Conservation (phyloP, 2,888 invertebrate genomes). For the Lithophane semibrunnea region DNA sequence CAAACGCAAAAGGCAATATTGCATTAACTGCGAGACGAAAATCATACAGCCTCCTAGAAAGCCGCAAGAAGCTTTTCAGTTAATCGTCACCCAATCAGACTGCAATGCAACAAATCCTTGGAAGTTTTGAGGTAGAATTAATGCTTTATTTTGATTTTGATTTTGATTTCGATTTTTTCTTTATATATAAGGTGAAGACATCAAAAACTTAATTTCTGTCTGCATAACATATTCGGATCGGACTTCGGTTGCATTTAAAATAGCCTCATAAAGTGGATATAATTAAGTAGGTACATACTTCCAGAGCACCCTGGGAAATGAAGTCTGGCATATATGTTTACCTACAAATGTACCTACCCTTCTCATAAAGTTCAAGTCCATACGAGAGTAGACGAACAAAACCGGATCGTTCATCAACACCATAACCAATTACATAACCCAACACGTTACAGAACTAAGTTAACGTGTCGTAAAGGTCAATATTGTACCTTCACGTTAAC, state of each 20-base stretch:
- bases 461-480: conserved; percentile 58
- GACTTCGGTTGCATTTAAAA: neutral
- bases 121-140: too few relatives aligned
- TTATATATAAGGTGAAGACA: neutral
- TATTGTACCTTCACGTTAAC: conserved; percentile 49
- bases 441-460: conserved; percentile 36
- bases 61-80: neutral
- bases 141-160: too few relatives aligned
- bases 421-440: conserved; percentile 35
- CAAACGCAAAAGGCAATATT: neutral
- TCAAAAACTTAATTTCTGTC: neutral
- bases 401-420: conserved; percentile 23
- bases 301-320: neutral
- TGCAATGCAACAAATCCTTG: neutral
- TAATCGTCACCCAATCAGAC: neutral
- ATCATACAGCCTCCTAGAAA: neutral
- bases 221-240: neutral
- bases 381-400: conserved; percentile 4
- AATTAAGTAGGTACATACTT: neutral
- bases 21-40: neutral
- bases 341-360: neutral
- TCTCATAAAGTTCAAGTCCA: neutral
- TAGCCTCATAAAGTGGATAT: too few relatives aligned
- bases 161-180: too few relatives aligned
- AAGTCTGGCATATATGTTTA: neutral